These are phyloP conservation scores for Fopius arisanus DNA, from an alignment of 1,140 invertebrate species.

Conservation along the genomic window DNA sequence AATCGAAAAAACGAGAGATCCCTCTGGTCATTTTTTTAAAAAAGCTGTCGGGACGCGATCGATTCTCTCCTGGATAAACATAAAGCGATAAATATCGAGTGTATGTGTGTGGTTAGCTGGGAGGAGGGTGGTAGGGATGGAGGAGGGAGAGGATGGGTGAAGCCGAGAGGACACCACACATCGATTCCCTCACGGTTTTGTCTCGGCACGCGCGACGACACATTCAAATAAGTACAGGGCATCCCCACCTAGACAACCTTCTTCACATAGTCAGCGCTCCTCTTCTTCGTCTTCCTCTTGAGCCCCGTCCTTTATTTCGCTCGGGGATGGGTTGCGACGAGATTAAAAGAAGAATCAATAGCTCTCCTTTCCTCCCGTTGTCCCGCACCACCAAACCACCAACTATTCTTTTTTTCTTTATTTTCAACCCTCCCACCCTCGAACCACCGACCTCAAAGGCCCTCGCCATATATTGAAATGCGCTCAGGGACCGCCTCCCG, in stretches of 20 bases:
- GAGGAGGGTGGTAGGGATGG: conserved; percentile 29
- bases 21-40: neutral
- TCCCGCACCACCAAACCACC: conserved; percentile 36
- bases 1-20: neutral
- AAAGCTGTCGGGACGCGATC: neutral
- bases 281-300: conserved; percentile 31
- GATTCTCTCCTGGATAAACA: conserved; percentile 23
- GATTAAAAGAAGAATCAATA: conserved; percentile 66
- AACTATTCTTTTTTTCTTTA: conserved; percentile 33
- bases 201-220: conserved; percentile 56
- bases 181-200: conserved; percentile 56
- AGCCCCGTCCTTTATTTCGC: conserved; percentile 15
- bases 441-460: conserved; percentile 60
- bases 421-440: conserved; percentile 28
- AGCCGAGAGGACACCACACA: conserved; percentile 42
- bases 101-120: neutral
- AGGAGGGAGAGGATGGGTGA: conserved; percentile 30
- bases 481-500: conserved; percentile 54
- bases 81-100: conserved; percentile 25
- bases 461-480: conserved; percentile 64
- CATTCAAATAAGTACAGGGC: conserved; percentile 63
- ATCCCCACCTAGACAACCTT: conserved; percentile 36
- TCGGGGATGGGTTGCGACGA: conserved; percentile 59
- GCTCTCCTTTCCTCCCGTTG: conserved; percentile 38
- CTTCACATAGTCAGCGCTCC: conserved; percentile 29